Conservation (phyloP, 2,113 vertebrate genomes). For the Odocoileus virginianus region DNA sequence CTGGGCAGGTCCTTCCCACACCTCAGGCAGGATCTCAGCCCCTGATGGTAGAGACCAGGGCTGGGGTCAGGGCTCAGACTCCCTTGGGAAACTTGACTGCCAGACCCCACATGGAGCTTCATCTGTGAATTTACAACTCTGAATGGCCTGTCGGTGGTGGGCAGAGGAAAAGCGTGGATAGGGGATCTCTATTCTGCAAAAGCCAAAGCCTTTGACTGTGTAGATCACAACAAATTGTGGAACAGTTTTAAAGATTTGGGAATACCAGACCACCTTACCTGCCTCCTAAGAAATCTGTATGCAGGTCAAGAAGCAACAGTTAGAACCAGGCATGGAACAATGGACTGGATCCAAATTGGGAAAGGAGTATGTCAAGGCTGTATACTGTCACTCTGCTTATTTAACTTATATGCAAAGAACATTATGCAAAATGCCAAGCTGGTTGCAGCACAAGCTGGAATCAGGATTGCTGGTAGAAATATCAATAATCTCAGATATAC, state of each 20-base stretch:
- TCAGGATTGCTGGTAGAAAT: neutral
- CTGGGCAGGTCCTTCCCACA: neutral
- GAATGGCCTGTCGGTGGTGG: neutral
- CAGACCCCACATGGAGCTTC: neutral
- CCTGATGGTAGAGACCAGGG: neutral
- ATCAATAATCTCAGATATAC: neutral
- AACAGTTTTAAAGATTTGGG: neutral
- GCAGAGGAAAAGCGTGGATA: neutral
- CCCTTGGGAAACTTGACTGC: neutral
- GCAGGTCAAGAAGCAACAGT: neutral
- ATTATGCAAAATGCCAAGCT: neutral
- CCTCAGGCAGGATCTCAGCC: neutral
- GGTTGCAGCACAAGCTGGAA: neutral
- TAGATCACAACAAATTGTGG: neutral
- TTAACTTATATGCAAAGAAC: neutral
- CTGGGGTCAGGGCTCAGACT: neutral
- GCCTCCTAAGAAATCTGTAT: neutral
- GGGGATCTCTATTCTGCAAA: conserved; percentile 10
- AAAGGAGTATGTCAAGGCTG: neutral
- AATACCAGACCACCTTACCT: neutral
- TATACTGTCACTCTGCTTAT: neutral
- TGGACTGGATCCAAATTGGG: neutral
- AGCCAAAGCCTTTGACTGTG: neutral
- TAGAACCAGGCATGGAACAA: neutral
- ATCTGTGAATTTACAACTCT: neutral